Percentiles rank a stretch among this genome's conserved stretches.
Evolutionary conservation across 2,888 invertebrate genomes (phyloP).

Genomic region (Drosophila merina): DNA sequence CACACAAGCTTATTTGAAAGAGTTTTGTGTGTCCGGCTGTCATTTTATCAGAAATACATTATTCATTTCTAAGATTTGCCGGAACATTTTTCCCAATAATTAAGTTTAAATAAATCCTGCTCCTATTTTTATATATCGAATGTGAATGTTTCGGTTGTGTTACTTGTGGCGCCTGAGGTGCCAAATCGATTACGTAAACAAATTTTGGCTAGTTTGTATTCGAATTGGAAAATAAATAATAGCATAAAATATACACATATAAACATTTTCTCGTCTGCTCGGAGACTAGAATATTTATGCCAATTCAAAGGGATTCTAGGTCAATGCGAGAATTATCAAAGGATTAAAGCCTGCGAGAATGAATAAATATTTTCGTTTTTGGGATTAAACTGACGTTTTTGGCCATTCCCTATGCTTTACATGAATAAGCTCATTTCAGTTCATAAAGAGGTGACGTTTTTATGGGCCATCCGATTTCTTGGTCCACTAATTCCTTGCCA

Average conservation of each 20-base stretch:
- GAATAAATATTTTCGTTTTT: not conserved
- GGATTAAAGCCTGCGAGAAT: not conserved
- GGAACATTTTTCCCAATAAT: slow-evolving; percentile 17
- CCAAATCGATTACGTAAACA: slow-evolving; percentile 27
- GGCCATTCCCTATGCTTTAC: slow-evolving; percentile 37
- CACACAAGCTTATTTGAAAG: slow-evolving; percentile 1
- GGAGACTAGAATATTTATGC: not conserved
- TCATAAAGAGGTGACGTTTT: slow-evolving; percentile 58
- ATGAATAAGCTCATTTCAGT: slow-evolving; percentile 38
- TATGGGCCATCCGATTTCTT: slow-evolving; percentile 59
- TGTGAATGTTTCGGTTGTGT: slow-evolving; percentile 4
- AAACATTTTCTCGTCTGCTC: too few species aligned
- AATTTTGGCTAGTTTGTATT: slow-evolving; percentile 6
- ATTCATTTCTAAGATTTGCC: slow-evolving; percentile 27
- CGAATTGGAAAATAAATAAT: slow-evolving; percentile 12
- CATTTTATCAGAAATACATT: slow-evolving; percentile 37
- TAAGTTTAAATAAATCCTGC: slow-evolving; percentile 16
- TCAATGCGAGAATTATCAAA: not conserved
- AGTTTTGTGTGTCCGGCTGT: slow-evolving; percentile 13
- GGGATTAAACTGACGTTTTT: not conserved
- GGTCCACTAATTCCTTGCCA: slow-evolving; percentile 62
- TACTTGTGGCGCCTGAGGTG: slow-evolving; percentile 25
- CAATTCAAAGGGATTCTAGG: not conserved
- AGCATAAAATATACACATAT: not conserved
- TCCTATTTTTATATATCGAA: slow-evolving; percentile 6